A percentile compares a stretch with the other conserved stretches of the same genome.
Conservation (phyloP, 1,140 invertebrate species). For the Drosophila repletoides region DNA sequence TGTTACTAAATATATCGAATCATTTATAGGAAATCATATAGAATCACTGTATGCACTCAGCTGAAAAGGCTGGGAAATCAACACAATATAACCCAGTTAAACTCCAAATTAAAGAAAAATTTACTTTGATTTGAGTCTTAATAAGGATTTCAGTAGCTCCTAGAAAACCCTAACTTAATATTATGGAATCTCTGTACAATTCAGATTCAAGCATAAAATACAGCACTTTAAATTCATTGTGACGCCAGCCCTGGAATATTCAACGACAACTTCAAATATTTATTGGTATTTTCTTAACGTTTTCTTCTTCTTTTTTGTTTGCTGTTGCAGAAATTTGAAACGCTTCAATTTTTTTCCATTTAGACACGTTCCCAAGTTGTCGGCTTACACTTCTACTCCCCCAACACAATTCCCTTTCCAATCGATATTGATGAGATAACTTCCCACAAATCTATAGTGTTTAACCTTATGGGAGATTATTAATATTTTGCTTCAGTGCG, state of each 20-base stretch:
- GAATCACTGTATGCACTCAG: too few species aligned
- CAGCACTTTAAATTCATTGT: not conserved
- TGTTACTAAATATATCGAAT: not conserved
- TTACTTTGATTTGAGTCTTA: too few species aligned
- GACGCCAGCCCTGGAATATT: not conserved
- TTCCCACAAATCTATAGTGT: constrained; percentile 6
- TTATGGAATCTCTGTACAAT: too few species aligned
- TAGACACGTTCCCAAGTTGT: constrained; percentile 43
- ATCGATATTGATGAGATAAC: constrained; percentile 57
- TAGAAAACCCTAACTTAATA: too few species aligned
- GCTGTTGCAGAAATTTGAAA: constrained; percentile 36
- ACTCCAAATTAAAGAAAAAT: too few species aligned
- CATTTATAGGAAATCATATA: too few species aligned
- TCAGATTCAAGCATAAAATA: not conserved
- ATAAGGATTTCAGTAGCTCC: too few species aligned
- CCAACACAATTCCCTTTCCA: not conserved
- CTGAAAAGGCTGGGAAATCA: too few species aligned
- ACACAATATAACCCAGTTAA: too few species aligned
- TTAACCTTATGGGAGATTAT: constrained; percentile 36
- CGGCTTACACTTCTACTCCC: constrained; percentile 9
- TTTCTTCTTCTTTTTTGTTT: constrained; percentile 15
- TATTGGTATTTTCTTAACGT: constrained; percentile 39
- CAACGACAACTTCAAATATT: constrained; percentile 29
- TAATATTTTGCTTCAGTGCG: constrained; percentile 38
- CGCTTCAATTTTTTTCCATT: constrained; percentile 46